A percentile compares a stretch with the other conserved stretches of the same genome.
These are phyloP conservation scores for Chlorodrepanis virens DNA, from an alignment of 2,113 vertebrate species.

Conservation along the genomic window DNA sequence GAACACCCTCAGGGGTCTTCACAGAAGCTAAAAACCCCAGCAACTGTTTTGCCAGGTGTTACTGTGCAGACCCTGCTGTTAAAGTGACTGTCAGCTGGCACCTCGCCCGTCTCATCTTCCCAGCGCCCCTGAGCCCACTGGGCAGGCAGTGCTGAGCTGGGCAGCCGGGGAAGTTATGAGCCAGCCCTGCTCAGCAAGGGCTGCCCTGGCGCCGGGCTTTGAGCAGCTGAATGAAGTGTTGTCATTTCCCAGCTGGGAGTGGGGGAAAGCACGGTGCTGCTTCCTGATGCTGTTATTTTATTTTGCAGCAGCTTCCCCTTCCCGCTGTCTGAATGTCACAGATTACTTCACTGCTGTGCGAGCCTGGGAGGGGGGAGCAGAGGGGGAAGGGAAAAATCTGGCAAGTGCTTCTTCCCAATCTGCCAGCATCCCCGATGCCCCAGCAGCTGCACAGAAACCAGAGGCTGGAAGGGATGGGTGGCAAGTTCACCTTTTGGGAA, in stretches of 20 bases:
- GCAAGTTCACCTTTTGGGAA: background rate
- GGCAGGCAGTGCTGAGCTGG: background rate
- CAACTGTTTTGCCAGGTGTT: conserved; percentile 51
- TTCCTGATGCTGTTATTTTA: conserved; percentile 62
- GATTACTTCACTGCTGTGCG: conserved; percentile 16
- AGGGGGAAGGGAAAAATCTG: background rate
- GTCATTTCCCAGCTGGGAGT: conserved; percentile 55
- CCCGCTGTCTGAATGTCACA: conserved; percentile 62
- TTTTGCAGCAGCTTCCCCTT: conserved; percentile 61
- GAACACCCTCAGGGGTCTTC: conserved; percentile 16
- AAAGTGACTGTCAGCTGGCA: background rate
- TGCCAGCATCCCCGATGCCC: background rate
- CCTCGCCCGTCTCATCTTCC: background rate
- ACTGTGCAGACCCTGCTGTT: background rate
- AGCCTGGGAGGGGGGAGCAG: background rate
- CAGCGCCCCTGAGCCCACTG: background rate
- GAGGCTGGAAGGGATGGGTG: background rate
- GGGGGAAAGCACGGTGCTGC: background rate
- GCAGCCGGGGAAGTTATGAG: background rate
- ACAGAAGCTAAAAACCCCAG: background rate
- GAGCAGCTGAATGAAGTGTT: conserved; percentile 47
- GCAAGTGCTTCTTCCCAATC: background rate
- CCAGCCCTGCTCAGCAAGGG: background rate
- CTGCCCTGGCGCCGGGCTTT: background rate
- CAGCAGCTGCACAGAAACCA: background rate